Evolutionary conservation across 2,113 vertebrate species (phyloP).

Genomic region (Carettochelys insculpta): DNA sequence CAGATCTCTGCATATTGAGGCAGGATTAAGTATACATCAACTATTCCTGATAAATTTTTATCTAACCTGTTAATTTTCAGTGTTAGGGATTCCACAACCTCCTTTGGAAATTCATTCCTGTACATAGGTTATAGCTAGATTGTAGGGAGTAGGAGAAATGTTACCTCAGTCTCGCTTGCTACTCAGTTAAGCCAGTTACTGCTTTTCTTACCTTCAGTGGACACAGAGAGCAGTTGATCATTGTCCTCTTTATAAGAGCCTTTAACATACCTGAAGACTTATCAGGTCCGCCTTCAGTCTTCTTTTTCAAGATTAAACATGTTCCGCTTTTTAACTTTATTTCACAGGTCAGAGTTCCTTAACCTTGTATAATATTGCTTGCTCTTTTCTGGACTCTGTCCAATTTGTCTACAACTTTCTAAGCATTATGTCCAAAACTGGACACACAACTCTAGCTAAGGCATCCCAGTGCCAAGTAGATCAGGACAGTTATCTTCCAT

Average conservation of each 20-base stretch:
- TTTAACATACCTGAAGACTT: neutral
- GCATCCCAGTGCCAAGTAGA: neutral
- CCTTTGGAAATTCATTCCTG: neutral
- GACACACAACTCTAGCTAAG: neutral
- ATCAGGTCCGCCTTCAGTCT: neutral
- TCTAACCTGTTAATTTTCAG: too few relatives aligned
- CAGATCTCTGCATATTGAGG: too few relatives aligned
- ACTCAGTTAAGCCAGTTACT: neutral
- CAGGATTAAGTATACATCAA: too few relatives aligned
- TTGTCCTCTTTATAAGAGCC: neutral
- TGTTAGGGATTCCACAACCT: neutral
- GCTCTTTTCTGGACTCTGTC: conserved; percentile 6
- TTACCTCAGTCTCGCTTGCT: neutral
- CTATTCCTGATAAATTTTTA: too few relatives aligned
- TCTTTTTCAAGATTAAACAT: neutral
- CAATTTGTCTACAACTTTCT: neutral
- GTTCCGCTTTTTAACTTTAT: neutral
- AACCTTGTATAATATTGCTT: neutral
- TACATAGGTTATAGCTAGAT: too few relatives aligned
- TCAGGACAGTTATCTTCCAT: conserved; percentile 36
- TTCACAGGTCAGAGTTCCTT: neutral
- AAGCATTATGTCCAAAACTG: neutral
- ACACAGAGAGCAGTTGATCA: neutral
- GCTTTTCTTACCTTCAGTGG: neutral
- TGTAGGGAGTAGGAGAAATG: too few relatives aligned